Evolutionary conservation across 1,140 invertebrate genomes (phyloP), one percentile per base, ranked within the genome.

Genomic region (Caerostris darwini): DNA sequence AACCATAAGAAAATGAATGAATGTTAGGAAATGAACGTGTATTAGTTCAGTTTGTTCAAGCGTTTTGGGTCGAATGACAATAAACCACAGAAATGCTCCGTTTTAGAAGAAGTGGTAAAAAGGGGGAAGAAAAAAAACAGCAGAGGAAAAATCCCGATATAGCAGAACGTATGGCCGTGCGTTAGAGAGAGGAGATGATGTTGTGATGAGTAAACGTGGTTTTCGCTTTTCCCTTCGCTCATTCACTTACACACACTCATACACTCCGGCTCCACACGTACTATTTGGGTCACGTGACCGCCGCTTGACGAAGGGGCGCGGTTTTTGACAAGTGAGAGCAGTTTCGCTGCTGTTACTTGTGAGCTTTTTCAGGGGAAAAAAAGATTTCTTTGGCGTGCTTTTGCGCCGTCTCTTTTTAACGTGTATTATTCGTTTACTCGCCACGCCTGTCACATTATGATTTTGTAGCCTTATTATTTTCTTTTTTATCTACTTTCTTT

Each of bases 171-270:
- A 85, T 67, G 56, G 58, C n/a, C 83, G 67, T 56, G 83, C 69
- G 53, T 81, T 61, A 3, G 81, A 50, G 10, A 59, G 86, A 61
- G 56, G 69, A 81, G 92, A 93, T 88, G 85, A 93, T 88, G 92
- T 93, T 93, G 57, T 93, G 92, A 93, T 93, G 92, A 93, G 85
- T 88, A 87, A 93, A 93, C 92, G 92, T 93, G 92, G 92, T 88
- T 88, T 93, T 93, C 83, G 34, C 83, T 64, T 86, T 71, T 86
- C 77, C 56, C 58, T 71, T 86, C 77, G n/a, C 58, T 86, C 90
- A n/a, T 82, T 91, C 90, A 59, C 54, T n/a, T 14, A 53, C 90
- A 83, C 56, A 50, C 77, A 92, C 34, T 85, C 90, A 92, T 58
- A 90, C 88, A 90, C 8, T 77, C 88, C 56, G 77, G 90, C 91